Percentiles rank a stretch among this genome's conserved stretches.
These are phyloP conservation scores for Sigmodon hispidus DNA, from an alignment of 2,113 vertebrate species.

Conservation along the genomic window DNA sequence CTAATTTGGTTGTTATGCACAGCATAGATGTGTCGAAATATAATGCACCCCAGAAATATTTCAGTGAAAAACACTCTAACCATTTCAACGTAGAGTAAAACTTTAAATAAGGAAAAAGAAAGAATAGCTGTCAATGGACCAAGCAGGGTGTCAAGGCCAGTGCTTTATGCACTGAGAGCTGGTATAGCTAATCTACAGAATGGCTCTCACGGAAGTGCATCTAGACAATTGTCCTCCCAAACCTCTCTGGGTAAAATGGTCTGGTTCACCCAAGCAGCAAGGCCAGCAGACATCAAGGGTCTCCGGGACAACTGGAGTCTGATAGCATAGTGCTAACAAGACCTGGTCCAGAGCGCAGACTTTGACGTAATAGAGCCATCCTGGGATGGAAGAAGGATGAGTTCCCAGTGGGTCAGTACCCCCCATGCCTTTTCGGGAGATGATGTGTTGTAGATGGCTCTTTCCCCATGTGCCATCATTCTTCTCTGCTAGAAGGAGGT, in stretches of 20 bases:
- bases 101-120: neutral
- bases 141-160: no score
- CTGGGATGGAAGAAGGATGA: slow-evolving; percentile 62
- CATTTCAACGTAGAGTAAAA: neutral
- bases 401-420: slow-evolving; percentile 32
- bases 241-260: neutral
- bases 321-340: slow-evolving; percentile 55
- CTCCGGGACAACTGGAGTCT: slow-evolving; percentile 10
- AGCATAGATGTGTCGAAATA: neutral
- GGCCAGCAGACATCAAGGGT: neutral
- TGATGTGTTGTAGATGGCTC: slow-evolving; percentile 36
- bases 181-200: neutral
- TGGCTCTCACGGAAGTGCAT: neutral
- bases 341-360: slow-evolving; percentile 67
- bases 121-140: neutral
- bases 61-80: neutral
- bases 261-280: neutral
- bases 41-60: neutral
- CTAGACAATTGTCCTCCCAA: neutral
- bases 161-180: neutral
- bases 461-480: fast-evolving
- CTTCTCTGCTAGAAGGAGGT: slow-evolving; percentile 1
- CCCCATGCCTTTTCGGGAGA: neutral
- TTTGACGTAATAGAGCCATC: slow-evolving; percentile 68
- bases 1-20: neutral